Conservation (phyloP, 2,888 invertebrate genomes). For the Meandrusa payeni region DNA sequence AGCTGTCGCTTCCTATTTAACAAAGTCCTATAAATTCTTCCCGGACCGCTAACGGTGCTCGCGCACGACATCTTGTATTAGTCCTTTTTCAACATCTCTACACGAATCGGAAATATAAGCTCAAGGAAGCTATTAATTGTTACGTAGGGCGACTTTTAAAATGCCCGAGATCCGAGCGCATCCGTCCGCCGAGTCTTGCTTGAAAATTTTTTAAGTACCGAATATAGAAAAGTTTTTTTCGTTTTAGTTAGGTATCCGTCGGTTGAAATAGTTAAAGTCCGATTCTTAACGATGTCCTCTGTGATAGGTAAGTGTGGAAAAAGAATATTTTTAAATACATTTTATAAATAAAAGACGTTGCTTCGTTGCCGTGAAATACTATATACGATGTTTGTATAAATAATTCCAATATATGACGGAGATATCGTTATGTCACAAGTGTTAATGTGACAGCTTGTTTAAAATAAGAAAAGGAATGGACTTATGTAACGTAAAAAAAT, state of each 20-base stretch:
- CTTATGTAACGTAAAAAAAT: too few relatives aligned
- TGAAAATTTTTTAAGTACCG: conserved; percentile 33
- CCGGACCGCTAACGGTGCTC: conserved; percentile 23
- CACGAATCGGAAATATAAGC: conserved; percentile 35
- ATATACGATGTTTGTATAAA: too few relatives aligned
- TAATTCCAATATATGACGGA: too few relatives aligned
- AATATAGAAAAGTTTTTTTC: conserved; percentile 38
- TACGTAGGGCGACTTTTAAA: conserved; percentile 31
- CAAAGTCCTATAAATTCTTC: conserved; percentile 22
- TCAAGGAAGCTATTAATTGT: conserved; percentile 47
- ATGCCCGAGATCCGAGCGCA: conserved; percentile 28
- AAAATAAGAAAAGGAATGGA: too few relatives aligned
- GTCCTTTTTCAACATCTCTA: conserved; percentile 13
- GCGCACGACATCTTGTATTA: conserved; percentile 10
- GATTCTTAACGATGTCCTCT: conserved; percentile 44
- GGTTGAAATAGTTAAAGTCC: conserved; percentile 37
- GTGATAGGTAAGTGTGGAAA: conserved; percentile 27
- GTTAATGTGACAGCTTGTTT: too few relatives aligned
- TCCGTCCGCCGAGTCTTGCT: conserved; percentile 33
- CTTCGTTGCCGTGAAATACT: too few relatives aligned
- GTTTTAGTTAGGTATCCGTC: conserved; percentile 34
- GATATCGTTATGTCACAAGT: too few relatives aligned
- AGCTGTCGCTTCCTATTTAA: conserved; percentile 18
- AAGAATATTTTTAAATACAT: too few relatives aligned
- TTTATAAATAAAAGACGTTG: too few relatives aligned